Evolutionary conservation across 2,113 vertebrate genomes (phyloP).

Genomic region (Prietella phreatophila): DNA sequence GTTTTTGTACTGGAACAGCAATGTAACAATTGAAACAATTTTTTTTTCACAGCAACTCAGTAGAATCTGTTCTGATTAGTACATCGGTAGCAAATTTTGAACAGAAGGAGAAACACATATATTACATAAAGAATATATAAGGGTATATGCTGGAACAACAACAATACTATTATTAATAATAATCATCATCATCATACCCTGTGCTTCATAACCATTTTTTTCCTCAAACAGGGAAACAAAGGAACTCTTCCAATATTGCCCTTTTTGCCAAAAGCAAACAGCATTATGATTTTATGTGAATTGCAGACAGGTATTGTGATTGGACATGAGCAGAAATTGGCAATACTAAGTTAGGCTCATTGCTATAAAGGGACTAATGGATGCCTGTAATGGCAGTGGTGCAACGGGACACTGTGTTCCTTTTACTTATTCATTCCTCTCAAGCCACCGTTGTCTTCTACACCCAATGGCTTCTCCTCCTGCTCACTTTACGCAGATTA

Average conservation of each 20-base stretch:
- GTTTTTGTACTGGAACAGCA: constrained; percentile 36
- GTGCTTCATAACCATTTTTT: background rate
- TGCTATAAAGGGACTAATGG: constrained; percentile 50
- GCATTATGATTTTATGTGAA: constrained; percentile 18
- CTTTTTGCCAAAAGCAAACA: background rate
- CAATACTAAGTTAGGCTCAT: constrained; percentile 42
- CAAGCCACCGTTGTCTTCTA: constrained; percentile 27
- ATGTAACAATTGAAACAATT: background rate
- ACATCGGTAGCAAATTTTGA: background rate
- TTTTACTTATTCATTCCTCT: constrained; percentile 65
- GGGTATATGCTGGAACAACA: background rate
- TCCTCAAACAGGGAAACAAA: background rate
- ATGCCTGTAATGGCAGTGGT: constrained; percentile 55
- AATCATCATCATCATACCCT: background rate
- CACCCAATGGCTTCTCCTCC: constrained; percentile 29
- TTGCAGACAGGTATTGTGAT: constrained; percentile 16
- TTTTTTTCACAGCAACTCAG: background rate
- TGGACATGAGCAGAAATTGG: constrained; percentile 52
- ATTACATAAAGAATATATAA: background rate
- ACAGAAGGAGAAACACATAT: background rate
- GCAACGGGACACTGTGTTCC: constrained; percentile 63
- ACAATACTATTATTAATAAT: background rate
- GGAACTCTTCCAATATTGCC: background rate
- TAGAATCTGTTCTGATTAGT: background rate
- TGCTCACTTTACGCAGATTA: constrained; percentile 3